Conservation (phyloP, 2,888 invertebrate genomes). For the Oligia latruncula region DNA sequence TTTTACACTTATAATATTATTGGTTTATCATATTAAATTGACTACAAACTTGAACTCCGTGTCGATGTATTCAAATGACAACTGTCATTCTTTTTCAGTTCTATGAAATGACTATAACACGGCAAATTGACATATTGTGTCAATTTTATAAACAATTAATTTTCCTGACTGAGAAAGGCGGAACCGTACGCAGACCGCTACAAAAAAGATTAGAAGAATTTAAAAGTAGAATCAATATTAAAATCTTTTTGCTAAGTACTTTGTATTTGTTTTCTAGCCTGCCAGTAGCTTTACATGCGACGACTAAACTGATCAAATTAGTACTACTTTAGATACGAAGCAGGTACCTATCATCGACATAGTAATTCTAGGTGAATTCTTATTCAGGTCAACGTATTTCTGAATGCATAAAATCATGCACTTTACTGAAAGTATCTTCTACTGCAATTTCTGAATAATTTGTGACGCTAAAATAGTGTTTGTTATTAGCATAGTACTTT, state of each 20-base stretch:
- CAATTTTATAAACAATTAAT: not conserved
- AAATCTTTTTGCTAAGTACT: too few species aligned
- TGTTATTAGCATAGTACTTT: too few species aligned
- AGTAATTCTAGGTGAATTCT: constrained; percentile 10
- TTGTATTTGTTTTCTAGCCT: not conserved
- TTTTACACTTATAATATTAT: too few species aligned
- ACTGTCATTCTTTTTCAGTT: not conserved
- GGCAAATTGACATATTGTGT: not conserved
- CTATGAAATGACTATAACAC: not conserved
- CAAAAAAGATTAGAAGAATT: not conserved
- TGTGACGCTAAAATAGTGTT: too few species aligned
- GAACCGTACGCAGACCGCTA: rapidly evolving
- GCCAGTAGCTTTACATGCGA: not conserved
- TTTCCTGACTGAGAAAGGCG: not conserved
- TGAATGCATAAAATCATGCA: constrained; percentile 13
- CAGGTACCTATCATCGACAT: not conserved
- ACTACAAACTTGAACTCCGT: not conserved
- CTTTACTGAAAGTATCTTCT: not conserved
- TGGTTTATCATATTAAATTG: not conserved
- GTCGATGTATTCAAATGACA: not conserved
- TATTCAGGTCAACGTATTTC: constrained; percentile 33
- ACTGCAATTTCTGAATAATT: not conserved
- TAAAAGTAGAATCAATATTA: not conserved
- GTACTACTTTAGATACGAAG: not conserved
- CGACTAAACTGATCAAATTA: not conserved